Evolutionary conservation across 2,113 vertebrate species (phyloP), one percentile per base, ranked within the genome.

Genomic region (Myrmecophaga tridactyla): DNA sequence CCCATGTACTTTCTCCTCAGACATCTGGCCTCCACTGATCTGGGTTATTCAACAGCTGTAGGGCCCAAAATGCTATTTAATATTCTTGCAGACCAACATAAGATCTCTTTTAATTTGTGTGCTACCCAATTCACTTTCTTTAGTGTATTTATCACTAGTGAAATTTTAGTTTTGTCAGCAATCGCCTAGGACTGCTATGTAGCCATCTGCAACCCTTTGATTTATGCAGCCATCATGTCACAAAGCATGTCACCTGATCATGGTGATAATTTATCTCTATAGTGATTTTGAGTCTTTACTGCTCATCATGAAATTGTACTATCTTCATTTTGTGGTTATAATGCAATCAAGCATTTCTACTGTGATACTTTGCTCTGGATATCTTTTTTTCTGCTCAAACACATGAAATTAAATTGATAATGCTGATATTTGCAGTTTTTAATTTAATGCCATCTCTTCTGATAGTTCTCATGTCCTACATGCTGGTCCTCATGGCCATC

Each of bases 331-430:
- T 97, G 97, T 94, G 89, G 73, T 34, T 89, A 39, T 10, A 97
- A 97, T 39, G 14, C 95, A 9, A 69, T 97, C 36, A 89, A 13
- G 39, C 94, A 97, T 84, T 97, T 97, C 58, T 97, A 97, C 48
- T 98, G 97, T 80, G 98, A 97, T 12, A 48, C 62, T 21, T 10
- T 96, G 7, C 94, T 96, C 14, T 95, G 97, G 8, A 20, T 98
- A n/a, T n/a, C n/a, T 23, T 91, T 98, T n/a, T 67, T 67, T 97
- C 2, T 98, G 94, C 36, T 97, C 97, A 17, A 80, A 95, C 8
- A 91, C 82, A 0, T 11, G 86, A 97, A 27, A 69, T 90, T 36
- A 90, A 97, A 53, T 8, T 90, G 12, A 85, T 92, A 1, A 93
- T 92, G 67, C 13, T 94, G 58, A 56, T 31, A 9, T 92, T 96